Evolutionary conservation across 2,888 invertebrate species (phyloP).

Genomic region (Aphodius sticticus): DNA sequence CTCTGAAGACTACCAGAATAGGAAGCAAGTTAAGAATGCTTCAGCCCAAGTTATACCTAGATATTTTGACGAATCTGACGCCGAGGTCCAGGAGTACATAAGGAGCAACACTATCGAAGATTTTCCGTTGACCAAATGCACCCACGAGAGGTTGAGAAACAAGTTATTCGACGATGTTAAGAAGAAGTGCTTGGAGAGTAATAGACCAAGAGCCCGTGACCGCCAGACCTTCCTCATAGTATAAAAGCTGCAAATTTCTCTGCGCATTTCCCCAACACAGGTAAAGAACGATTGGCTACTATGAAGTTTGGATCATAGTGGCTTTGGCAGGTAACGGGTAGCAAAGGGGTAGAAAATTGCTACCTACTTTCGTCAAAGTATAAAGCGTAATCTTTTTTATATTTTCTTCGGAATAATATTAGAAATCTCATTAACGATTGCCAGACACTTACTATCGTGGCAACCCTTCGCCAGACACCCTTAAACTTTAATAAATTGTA

Average conservation of each 20-base stretch:
- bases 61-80: slow-evolving; percentile 28
- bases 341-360: slow-evolving; percentile 26
- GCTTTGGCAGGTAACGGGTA: slow-evolving; percentile 30
- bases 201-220: slow-evolving; percentile 35
- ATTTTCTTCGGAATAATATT: no score
- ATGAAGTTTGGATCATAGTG: no score
- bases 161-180: slow-evolving; percentile 11
- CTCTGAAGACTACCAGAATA: slow-evolving; percentile 11
- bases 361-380: no score
- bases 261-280: no score
- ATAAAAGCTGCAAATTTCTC: no score
- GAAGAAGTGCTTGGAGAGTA: slow-evolving; percentile 18
- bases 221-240: no score
- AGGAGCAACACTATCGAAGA: slow-evolving; percentile 5
- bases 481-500: no score
- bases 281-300: no score
- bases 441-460: no score
- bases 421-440: no score
- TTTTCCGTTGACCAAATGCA: slow-evolving; percentile 22
- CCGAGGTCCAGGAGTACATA: slow-evolving; percentile 23
- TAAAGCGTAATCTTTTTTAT: no score
- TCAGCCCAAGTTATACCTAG: slow-evolving; percentile 29
- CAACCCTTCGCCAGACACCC: no score
- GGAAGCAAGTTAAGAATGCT: slow-evolving; percentile 12
- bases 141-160: slow-evolving; percentile 14